A percentile compares a stretch with the other conserved stretches of the same genome.
These are phyloP conservation scores for Cataglyphis hispanica DNA, from an alignment of 1,140 invertebrate genomes.

Conservation along the genomic window DNA sequence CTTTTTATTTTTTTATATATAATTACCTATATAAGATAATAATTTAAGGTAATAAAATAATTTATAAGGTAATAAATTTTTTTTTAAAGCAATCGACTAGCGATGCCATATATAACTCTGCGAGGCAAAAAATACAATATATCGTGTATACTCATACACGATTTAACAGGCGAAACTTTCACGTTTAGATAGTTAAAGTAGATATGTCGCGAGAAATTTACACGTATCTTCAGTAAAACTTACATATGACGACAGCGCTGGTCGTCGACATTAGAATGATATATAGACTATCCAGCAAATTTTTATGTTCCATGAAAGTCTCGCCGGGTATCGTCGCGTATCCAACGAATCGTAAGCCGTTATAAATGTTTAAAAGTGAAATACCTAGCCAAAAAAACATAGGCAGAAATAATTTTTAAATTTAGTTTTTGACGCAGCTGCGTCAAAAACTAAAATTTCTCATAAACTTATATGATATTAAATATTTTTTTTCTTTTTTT, in stretches of 20 bases:
- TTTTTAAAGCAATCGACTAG: constrained; percentile 1
- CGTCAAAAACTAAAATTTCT: neutral
- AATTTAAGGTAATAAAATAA: too few species aligned
- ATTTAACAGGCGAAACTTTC: constrained; percentile 30
- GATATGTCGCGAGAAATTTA: constrained; percentile 46
- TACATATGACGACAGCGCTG: constrained; percentile 33
- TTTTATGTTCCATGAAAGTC: constrained; percentile 12
- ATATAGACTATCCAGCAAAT: constrained; percentile 23
- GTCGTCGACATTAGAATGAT: constrained; percentile 46
- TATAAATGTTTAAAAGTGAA: constrained; percentile 43
- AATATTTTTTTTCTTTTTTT: neutral
- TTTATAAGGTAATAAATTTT: neutral
- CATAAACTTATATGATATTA: neutral
- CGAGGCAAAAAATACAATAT: neutral
- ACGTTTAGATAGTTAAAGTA: constrained; percentile 44
- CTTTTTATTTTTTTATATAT: too few species aligned
- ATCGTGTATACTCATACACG: constrained; percentile 5
- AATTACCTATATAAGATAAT: too few species aligned
- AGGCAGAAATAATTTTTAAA: constrained; percentile 1
- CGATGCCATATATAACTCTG: neutral
- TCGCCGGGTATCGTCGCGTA: constrained; percentile 3
- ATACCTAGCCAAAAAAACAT: too few species aligned
- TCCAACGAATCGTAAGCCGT: neutral
- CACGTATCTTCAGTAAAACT: constrained; percentile 40
- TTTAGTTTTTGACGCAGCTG: too few species aligned